These are phyloP conservation scores for Bradypodion ventrale DNA, from an alignment of 2,797 vertebrate genomes.

Conservation along the genomic window DNA sequence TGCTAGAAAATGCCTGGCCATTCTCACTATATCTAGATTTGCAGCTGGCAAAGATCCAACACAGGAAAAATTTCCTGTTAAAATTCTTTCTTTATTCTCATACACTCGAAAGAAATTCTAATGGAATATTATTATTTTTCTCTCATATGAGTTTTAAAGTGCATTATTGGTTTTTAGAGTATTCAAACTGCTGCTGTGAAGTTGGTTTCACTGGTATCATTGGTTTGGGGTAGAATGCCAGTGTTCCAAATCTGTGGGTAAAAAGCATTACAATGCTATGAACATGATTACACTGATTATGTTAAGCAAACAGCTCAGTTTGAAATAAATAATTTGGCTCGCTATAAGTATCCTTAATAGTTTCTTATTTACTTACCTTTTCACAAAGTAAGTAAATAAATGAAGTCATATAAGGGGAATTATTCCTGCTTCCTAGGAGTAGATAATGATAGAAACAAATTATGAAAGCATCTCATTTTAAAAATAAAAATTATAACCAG, in stretches of 20 bases:
- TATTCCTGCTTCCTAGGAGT: slow-evolving; percentile 15
- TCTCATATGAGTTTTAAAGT: too few species aligned
- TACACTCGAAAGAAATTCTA: too few species aligned
- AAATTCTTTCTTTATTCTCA: too few species aligned
- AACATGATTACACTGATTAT: slow-evolving; percentile 3
- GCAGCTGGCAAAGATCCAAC: too few species aligned
- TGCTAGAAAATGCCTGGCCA: too few species aligned
- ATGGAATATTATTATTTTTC: too few species aligned
- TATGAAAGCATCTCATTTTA: slow-evolving; percentile 19
- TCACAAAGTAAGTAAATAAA: slow-evolving; percentile 26
- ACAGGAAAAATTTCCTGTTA: too few species aligned
- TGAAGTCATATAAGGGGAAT: slow-evolving; percentile 1
- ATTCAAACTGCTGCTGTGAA: too few species aligned
- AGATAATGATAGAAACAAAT: slow-evolving; percentile 24
- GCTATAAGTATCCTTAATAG: slow-evolving; percentile 12
- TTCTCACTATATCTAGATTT: too few species aligned
- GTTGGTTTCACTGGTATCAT: too few species aligned
- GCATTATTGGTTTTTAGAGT: too few species aligned
- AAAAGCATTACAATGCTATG: slow-evolving; percentile 26
- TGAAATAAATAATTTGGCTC: slow-evolving; percentile 30
- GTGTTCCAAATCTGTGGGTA: not conserved
- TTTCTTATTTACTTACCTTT: slow-evolving; percentile 28
- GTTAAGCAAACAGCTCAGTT: slow-evolving; percentile 12
- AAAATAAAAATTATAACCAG: slow-evolving; percentile 19
- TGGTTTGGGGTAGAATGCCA: not conserved